Evolutionary conservation across 2,888 invertebrate species (phyloP).

Genomic region (Drosophila longiperda): DNA sequence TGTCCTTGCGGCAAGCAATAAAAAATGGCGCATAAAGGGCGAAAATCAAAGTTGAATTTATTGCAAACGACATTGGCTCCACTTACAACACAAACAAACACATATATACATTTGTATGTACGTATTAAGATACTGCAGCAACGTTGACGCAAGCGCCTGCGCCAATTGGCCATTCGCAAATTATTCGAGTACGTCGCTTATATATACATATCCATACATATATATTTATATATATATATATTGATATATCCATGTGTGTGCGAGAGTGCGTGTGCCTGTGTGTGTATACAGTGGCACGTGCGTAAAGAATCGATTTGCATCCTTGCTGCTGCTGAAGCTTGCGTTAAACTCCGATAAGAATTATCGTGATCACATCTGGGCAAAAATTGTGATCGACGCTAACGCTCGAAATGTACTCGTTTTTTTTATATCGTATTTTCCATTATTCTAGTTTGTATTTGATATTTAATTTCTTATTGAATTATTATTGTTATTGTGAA

Average conservation of each 20-base stretch:
- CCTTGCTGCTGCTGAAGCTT: slow-evolving; percentile 13
- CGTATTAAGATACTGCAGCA: slow-evolving; percentile 24
- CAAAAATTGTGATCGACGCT: background rate
- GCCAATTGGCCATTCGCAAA: slow-evolving; percentile 34
- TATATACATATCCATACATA: background rate
- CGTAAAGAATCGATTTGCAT: slow-evolving; percentile 45
- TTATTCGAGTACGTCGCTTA: slow-evolving; percentile 11
- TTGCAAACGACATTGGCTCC: slow-evolving; percentile 43
- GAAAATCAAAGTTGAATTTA: slow-evolving; percentile 36
- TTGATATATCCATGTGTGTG: background rate
- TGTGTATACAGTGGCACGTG: slow-evolving; percentile 36
- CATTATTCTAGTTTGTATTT: background rate
- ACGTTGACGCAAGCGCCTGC: slow-evolving; percentile 41
- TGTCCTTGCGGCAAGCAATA: slow-evolving; percentile 44
- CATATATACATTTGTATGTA: background rate
- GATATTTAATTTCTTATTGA: background rate
- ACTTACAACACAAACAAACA: slow-evolving; percentile 4
- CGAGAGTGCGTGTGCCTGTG: background rate
- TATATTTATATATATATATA: background rate
- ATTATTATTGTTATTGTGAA: no score
- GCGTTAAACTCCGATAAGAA: slow-evolving; percentile 10
- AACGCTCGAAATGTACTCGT: background rate
- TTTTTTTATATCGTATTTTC: background rate
- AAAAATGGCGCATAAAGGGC: slow-evolving; percentile 27
- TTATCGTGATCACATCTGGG: slow-evolving; percentile 22